Percentiles rank a stretch among this genome's conserved stretches.
phyloP scores from a whole-genome alignment of 2,113 vertebrate species.

The Dipodomys spectabilis region DNA sequence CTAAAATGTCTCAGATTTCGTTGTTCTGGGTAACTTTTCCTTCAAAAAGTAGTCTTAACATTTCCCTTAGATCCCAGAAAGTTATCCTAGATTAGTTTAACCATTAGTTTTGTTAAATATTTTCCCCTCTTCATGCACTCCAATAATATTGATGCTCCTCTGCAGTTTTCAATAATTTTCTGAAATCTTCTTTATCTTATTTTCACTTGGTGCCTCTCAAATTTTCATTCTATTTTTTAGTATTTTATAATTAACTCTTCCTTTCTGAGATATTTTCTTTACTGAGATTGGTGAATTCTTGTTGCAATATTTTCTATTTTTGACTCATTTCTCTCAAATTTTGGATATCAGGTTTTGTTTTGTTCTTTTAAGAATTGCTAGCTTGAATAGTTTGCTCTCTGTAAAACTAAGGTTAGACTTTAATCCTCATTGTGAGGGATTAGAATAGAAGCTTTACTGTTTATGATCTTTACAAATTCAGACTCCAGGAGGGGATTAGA shows the following conservation, averaged over 20 bases:
- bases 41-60: conserved; percentile 37
- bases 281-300: background rate
- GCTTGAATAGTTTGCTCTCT: background rate
- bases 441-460: background rate
- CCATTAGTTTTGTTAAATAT: background rate
- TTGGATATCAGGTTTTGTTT: background rate
- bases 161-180: background rate
- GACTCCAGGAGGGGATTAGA: background rate
- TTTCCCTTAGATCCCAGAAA: background rate
- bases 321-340: background rate
- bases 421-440: background rate
- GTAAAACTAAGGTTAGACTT: background rate
- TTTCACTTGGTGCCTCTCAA: background rate
- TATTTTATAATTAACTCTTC: conserved; percentile 7
- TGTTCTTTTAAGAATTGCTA: background rate
- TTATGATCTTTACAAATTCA: background rate
- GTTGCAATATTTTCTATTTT: background rate
- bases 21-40: background rate
- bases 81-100: conserved; percentile 1
- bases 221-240: conserved; percentile 27
- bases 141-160: background rate
- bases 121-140: background rate
- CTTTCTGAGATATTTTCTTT: background rate
- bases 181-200: background rate
- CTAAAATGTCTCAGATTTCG: conserved; percentile 18